Percentiles rank a stretch among this genome's conserved stretches.
Evolutionary conservation across 2,888 invertebrate species (phyloP).

Genomic region (Eumerus sabulonum): DNA sequence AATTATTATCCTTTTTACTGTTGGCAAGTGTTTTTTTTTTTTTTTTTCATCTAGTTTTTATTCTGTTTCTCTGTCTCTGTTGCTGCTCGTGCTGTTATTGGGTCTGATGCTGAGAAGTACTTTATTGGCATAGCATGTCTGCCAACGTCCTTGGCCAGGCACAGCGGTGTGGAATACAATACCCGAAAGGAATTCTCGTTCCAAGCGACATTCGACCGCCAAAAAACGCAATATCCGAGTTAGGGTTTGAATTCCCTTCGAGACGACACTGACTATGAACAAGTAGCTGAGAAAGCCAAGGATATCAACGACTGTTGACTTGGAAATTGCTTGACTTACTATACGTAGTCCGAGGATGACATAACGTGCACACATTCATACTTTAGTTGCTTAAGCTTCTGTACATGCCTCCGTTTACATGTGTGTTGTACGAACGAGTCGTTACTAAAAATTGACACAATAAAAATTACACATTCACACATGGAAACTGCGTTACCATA

Average conservation of each 20-base stretch:
- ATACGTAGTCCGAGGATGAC: neutral
- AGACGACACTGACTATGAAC: slow-evolving; percentile 19
- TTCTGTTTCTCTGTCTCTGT: slow-evolving; percentile 15
- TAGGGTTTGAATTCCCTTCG: slow-evolving; percentile 30
- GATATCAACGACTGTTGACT: slow-evolving; percentile 39
- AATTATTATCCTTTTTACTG: slow-evolving; percentile 52
- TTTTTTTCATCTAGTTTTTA: slow-evolving; percentile 6
- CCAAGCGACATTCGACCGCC: slow-evolving; percentile 23
- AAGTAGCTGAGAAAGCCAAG: slow-evolving; percentile 12
- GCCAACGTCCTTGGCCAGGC: slow-evolving; percentile 42
- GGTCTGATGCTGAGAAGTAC: slow-evolving; percentile 11
- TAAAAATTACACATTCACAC: slow-evolving; percentile 45
- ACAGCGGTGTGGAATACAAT: slow-evolving; percentile 20
- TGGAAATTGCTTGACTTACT: slow-evolving; percentile 37
- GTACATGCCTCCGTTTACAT: no score
- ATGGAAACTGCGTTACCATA: slow-evolving; percentile 27
- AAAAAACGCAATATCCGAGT: slow-evolving; percentile 26
- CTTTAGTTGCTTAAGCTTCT: neutral
- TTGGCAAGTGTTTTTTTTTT: slow-evolving; percentile 40
- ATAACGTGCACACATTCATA: no score
- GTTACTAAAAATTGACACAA: slow-evolving; percentile 36
- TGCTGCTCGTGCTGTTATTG: neutral
- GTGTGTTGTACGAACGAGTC: slow-evolving; percentile 15
- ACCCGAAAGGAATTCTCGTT: neutral
- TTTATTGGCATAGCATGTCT: slow-evolving; percentile 45